A percentile compares a stretch with the other conserved stretches of the same genome.
Evolutionary conservation across 2,888 invertebrate species (phyloP).

Genomic region (Ecliptopera silaceata): DNA sequence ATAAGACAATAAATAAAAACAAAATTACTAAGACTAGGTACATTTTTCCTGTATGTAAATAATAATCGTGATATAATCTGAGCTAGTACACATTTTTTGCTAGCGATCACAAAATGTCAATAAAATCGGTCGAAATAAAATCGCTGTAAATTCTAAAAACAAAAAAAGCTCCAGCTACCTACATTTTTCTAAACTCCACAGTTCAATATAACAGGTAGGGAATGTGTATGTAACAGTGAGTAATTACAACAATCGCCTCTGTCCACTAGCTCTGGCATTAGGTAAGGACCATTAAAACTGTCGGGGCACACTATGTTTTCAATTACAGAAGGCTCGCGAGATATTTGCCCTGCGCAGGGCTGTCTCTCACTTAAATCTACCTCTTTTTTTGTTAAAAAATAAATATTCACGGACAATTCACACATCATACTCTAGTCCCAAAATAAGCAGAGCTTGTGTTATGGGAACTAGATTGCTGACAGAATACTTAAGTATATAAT

Average conservation of each 20-base stretch:
- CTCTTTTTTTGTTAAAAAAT: too few relatives aligned
- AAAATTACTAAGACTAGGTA: too few relatives aligned
- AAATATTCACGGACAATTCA: too few relatives aligned
- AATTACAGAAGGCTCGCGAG: constrained; percentile 75
- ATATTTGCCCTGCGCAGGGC: constrained; percentile 67
- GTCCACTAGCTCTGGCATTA: constrained; percentile 46
- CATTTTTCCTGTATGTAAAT: too few relatives aligned
- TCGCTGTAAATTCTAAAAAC: background rate
- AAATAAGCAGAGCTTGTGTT: too few relatives aligned
- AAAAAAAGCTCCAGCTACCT: background rate
- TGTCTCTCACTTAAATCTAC: constrained; percentile 29
- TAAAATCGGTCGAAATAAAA: background rate
- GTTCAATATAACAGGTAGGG: constrained; percentile 5
- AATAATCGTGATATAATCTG: too few relatives aligned
- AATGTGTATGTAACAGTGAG: constrained; percentile 20
- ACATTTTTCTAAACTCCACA: background rate
- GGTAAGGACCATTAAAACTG: constrained; percentile 77
- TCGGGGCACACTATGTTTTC: constrained; percentile 76
- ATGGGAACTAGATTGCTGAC: too few relatives aligned
- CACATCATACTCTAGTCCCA: too few relatives aligned
- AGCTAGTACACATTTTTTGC: too few relatives aligned
- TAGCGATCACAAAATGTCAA: too few relatives aligned
- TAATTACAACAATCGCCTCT: constrained; percentile 29
- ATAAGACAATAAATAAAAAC: too few relatives aligned
- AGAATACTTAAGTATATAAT: too few relatives aligned